phyloP scores from a whole-genome alignment of 2,113 vertebrate genomes.

The Psephotus haematonotus region DNA sequence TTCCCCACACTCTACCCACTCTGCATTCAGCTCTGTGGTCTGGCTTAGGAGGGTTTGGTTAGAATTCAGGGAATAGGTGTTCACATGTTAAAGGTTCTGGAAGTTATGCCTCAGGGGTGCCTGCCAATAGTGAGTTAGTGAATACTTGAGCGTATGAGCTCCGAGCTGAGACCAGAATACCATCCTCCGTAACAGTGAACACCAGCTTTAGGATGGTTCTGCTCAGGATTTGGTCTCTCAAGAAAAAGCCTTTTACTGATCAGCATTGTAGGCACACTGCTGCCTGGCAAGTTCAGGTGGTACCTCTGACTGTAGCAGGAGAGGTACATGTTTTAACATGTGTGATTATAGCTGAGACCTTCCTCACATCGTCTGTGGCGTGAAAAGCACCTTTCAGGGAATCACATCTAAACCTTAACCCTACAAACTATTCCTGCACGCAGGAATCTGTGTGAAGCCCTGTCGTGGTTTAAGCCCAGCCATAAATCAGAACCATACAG shows the following conservation, averaged over 20 bases:
- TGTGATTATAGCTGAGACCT: not conserved
- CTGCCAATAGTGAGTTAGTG: not conserved
- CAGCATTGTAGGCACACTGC: not conserved
- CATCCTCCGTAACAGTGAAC: not conserved
- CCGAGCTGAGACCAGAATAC: not conserved
- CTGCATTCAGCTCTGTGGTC: not conserved
- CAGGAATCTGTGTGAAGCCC: not conserved
- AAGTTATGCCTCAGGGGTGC: not conserved
- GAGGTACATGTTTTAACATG: not conserved
- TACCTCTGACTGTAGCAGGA: not conserved
- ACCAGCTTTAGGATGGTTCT: not conserved
- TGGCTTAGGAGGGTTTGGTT: not conserved
- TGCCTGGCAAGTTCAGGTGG: not conserved
- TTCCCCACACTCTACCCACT: not conserved
- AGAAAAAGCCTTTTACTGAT: not conserved
- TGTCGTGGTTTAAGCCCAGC: too few species aligned
- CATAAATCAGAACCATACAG: too few species aligned
- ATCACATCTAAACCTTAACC: not conserved
- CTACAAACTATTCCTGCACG: not conserved
- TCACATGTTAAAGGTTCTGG: not conserved
- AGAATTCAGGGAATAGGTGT: not conserved
- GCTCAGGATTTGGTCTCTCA: not conserved
- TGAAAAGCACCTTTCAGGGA: not conserved
- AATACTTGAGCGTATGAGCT: not conserved
- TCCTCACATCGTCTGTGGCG: not conserved